Percentiles rank a stretch among this genome's conserved stretches.
Conservation (phyloP, 2,113 vertebrate species). For the Gasterosteus nipponicus region DNA sequence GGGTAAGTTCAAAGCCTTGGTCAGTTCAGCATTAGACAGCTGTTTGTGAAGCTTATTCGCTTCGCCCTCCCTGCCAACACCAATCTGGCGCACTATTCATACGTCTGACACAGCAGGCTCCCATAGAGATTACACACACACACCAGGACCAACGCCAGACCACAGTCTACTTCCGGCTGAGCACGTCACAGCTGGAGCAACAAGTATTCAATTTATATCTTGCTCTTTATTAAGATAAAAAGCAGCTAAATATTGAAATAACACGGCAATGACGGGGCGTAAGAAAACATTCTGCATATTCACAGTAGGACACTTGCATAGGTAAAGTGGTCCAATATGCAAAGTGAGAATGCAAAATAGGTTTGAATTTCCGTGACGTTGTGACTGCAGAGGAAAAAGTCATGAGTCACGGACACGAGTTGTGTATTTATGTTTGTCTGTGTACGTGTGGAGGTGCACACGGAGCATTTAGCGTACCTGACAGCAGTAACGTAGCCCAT, state of each 20-base stretch:
- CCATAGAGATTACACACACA: slow-evolving; percentile 53
- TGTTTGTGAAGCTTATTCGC: slow-evolving; percentile 67
- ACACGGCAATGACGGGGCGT: not conserved
- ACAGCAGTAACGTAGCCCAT: slow-evolving; percentile 63
- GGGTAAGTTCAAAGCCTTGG: slow-evolving; percentile 29
- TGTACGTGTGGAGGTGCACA: slow-evolving; percentile 1
- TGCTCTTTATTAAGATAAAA: not conserved
- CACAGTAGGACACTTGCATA: not conserved
- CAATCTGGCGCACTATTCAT: slow-evolving; percentile 43
- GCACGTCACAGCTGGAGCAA: not conserved
- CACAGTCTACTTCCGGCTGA: slow-evolving; percentile 13
- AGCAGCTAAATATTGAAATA: not conserved
- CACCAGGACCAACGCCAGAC: not conserved
- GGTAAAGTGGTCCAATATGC: slow-evolving; percentile 17
- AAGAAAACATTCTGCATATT: slow-evolving; percentile 4
- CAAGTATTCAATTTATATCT: not conserved
- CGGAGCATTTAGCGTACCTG: slow-evolving; percentile 43
- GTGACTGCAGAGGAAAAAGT: not conserved
- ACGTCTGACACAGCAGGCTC: slow-evolving; percentile 68
- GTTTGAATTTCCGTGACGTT: slow-evolving; percentile 11
- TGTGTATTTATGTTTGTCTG: not conserved
- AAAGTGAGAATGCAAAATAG: slow-evolving; percentile 57
- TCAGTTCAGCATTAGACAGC: slow-evolving; percentile 57
- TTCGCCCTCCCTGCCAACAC: slow-evolving; percentile 49
- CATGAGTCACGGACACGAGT: slow-evolving; percentile 18